These are phyloP conservation scores for Scaptomyza cyrtandrae DNA, from an alignment of 2,888 invertebrate genomes.

Conservation along the genomic window DNA sequence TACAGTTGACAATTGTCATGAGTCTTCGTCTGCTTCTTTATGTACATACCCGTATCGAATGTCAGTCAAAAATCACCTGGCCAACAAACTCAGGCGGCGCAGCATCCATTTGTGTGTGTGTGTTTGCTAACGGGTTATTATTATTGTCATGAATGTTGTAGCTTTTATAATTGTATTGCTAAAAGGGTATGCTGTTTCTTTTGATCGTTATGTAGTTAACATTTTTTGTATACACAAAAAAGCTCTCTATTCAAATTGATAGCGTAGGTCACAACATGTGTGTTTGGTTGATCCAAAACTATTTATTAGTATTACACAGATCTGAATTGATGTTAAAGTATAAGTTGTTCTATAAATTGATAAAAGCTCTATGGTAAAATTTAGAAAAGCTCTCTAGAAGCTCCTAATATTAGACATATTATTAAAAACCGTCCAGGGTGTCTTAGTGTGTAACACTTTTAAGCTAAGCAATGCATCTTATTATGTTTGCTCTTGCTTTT, in stretches of 20 bases:
- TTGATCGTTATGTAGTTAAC: not conserved
- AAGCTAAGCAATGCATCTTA: slow-evolving; percentile 2
- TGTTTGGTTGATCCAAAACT: too few relatives aligned
- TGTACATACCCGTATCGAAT: slow-evolving; percentile 39
- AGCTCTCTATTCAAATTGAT: not conserved
- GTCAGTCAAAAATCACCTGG: slow-evolving; percentile 67
- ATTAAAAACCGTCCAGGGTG: slow-evolving; percentile 4
- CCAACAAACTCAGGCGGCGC: slow-evolving; percentile 40
- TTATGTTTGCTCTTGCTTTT: slow-evolving; percentile 40
- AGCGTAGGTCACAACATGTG: too few relatives aligned
- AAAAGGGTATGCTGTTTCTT: slow-evolving; percentile 7
- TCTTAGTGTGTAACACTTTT: not conserved
- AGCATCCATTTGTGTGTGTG: not conserved
- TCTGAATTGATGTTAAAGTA: too few relatives aligned
- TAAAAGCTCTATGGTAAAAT: too few relatives aligned
- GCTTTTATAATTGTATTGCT: not conserved
- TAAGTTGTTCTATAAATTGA: too few relatives aligned
- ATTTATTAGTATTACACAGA: too few relatives aligned
- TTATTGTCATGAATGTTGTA: slow-evolving; percentile 49
- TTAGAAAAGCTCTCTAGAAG: too few relatives aligned
- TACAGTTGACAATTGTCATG: slow-evolving; percentile 65
- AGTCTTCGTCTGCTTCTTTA: slow-evolving; percentile 34
- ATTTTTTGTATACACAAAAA: not conserved
- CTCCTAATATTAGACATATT: too few relatives aligned
- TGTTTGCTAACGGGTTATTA: slow-evolving; percentile 38